Percentiles rank a stretch among this genome's conserved stretches.
Evolutionary conservation across 2,888 invertebrate genomes (phyloP).

Genomic region (Beris morrisii): DNA sequence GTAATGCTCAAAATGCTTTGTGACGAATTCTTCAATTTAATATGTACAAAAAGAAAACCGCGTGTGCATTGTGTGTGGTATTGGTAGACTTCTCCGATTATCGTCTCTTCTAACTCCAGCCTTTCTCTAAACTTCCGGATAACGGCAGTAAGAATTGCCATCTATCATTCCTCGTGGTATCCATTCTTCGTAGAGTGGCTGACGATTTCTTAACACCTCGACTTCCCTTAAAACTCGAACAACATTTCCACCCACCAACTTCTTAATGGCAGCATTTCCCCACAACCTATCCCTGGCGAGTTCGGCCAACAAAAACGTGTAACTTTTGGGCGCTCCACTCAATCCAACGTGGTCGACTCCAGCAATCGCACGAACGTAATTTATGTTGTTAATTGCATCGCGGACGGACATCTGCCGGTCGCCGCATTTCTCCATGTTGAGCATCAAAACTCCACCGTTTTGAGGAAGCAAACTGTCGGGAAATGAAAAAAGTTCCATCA

Average conservation of each 20-base stretch:
- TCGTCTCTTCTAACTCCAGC: background rate
- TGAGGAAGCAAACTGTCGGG: slow-evolving; percentile 50
- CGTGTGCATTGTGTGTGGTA: too few relatives aligned
- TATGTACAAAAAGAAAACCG: too few relatives aligned
- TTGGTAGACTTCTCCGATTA: too few relatives aligned
- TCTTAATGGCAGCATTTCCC: slow-evolving; percentile 63
- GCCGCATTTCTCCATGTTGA: slow-evolving; percentile 61
- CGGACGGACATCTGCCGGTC: slow-evolving; percentile 52
- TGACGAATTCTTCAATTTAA: too few relatives aligned
- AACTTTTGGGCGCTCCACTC: slow-evolving; percentile 59
- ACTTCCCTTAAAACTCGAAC: slow-evolving; percentile 61
- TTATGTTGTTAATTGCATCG: slow-evolving; percentile 62
- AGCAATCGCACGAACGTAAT: slow-evolving; percentile 65
- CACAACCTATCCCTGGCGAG: slow-evolving; percentile 62
- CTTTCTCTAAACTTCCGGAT: slow-evolving; percentile 55
- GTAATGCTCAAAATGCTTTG: too few relatives aligned
- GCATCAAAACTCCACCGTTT: slow-evolving; percentile 66
- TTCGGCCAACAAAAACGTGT: slow-evolving; percentile 65
- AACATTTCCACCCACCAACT: slow-evolving; percentile 63
- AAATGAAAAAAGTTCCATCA: background rate
- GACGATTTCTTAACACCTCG: slow-evolving; percentile 55
- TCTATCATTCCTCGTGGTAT: slow-evolving; percentile 60
- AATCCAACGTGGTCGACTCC: slow-evolving; percentile 69
- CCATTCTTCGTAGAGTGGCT: slow-evolving; percentile 60
- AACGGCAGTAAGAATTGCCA: slow-evolving; percentile 61